Evolutionary conservation across 2,113 vertebrate species (phyloP).

Genomic region (Silurus glanis): DNA sequence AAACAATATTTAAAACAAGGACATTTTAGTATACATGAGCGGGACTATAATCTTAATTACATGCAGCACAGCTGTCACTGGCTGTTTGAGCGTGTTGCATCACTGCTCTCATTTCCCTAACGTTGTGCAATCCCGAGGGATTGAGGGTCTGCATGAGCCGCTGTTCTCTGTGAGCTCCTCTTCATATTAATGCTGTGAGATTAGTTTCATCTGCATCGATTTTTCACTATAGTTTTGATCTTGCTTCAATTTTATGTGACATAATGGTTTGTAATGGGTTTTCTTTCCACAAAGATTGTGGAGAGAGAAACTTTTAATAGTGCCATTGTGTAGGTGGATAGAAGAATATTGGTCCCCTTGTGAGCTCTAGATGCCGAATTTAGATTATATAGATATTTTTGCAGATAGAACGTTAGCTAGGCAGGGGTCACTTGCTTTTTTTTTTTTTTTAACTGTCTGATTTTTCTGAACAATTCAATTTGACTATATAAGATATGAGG

Average conservation of each 20-base stretch:
- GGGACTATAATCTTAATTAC: background rate
- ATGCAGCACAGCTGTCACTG: background rate
- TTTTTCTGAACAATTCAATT: background rate
- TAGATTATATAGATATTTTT: constrained; percentile 17
- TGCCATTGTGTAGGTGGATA: background rate
- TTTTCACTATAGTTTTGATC: constrained; percentile 18
- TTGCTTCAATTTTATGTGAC: background rate
- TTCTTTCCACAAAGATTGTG: background rate
- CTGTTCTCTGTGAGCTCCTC: background rate
- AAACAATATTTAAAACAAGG: background rate
- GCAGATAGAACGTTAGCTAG: background rate
- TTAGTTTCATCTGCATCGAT: constrained; percentile 9
- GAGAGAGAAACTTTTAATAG: background rate
- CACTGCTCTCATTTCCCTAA: constrained; percentile 28
- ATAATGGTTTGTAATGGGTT: constrained; percentile 7
- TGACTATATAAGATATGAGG: background rate
- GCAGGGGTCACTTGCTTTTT: background rate
- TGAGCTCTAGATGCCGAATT: constrained; percentile 8
- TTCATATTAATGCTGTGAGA: background rate
- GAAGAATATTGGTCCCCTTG: background rate
- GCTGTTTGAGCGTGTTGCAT: constrained; percentile 11
- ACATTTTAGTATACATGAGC: background rate
- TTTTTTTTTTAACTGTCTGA: background rate
- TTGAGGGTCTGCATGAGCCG: constrained; percentile 1
- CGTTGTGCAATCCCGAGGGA: constrained; percentile 22